A percentile compares a stretch with the other conserved stretches of the same genome.
Evolutionary conservation across 2,113 vertebrate species (phyloP).

Genomic region (sheep (Ovis aries)): ARS-UI_Ramb_v3.0 NC_056077.1:11113501-11114000

Average conservation of each 20-base stretch:
- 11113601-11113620: constrained; percentile 10
- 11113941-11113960: constrained; percentile 2
- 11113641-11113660: not conserved
- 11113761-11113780: not conserved
- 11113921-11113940: not conserved
- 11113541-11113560: constrained; percentile 8
- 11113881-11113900: not conserved
- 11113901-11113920: not conserved
- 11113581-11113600: not conserved
- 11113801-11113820: not conserved
- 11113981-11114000: not conserved
- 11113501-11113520: not conserved
- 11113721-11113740: not conserved
- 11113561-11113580: not conserved
- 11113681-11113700: not conserved
- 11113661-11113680: not conserved
- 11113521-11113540: not conserved
- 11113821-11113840: no score
- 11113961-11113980: not conserved
- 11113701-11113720: not conserved
- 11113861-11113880: not conserved
- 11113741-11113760: not conserved
- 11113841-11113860: not conserved
- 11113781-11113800: not conserved
- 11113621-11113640: not conserved